These are phyloP conservation scores for Spinibarbus caldwelli DNA, from an alignment of 2,797 vertebrate species.

Conservation along the genomic window DNA sequence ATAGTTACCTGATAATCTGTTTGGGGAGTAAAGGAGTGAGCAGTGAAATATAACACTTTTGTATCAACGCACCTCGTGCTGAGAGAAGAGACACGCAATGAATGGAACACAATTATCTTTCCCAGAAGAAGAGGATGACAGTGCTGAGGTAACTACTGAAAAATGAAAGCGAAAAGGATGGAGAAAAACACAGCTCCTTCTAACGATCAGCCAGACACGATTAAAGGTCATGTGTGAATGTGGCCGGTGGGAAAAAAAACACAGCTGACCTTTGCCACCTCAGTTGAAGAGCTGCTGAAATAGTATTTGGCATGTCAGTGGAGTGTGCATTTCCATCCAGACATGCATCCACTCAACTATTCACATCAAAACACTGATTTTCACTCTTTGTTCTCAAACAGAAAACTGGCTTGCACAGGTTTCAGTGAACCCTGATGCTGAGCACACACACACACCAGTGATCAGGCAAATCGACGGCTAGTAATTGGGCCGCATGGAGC, in stretches of 20 bases:
- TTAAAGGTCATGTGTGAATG: slow-evolving; percentile 21
- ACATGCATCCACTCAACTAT: not conserved
- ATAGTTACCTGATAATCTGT: not conserved
- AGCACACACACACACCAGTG: slow-evolving; percentile 20
- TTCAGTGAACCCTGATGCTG: not conserved
- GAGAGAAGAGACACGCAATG: not conserved
- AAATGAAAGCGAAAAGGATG: not conserved
- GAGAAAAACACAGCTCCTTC: slow-evolving; percentile 13
- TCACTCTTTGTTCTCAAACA: not conserved
- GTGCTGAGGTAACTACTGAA: not conserved
- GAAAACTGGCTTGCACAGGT: too few species aligned
- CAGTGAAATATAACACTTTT: not conserved
- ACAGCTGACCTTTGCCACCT: not conserved
- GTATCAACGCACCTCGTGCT: not conserved
- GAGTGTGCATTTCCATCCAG: slow-evolving; percentile 15
- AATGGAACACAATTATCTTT: not conserved
- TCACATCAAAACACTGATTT: slow-evolving; percentile 14
- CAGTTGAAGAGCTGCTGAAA: slow-evolving; percentile 9
- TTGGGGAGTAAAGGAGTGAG: not conserved
- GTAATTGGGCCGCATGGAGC: slow-evolving; percentile 32
- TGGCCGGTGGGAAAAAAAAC: not conserved
- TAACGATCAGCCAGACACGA: not conserved
- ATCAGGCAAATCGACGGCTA: slow-evolving; percentile 19
- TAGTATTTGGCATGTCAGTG: slow-evolving; percentile 16
- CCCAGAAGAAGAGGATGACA: not conserved